Percentiles rank a stretch among this genome's conserved stretches.
phyloP scores from a whole-genome alignment of 2,888 invertebrate genomes.

The Boloria euphrosyne region DNA sequence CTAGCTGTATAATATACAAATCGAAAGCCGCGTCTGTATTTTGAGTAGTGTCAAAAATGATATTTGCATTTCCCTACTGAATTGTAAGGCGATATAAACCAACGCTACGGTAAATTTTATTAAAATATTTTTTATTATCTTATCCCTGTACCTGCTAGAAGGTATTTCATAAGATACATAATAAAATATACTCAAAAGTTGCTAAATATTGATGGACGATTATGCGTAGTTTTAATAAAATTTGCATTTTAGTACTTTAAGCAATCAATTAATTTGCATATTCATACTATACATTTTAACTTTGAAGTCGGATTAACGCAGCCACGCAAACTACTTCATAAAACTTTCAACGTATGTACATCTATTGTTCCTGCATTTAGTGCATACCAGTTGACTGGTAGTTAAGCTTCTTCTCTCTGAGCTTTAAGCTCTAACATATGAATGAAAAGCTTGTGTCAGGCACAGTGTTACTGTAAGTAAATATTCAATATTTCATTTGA shows the following conservation, averaged over 20 bases:
- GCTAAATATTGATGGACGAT: too few species aligned
- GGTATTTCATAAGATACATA: too few species aligned
- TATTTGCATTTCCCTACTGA: too few species aligned
- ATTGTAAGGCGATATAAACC: too few species aligned
- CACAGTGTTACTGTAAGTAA: background rate
- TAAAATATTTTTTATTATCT: too few species aligned
- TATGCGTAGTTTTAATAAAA: background rate
- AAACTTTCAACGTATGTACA: slow-evolving; percentile 15
- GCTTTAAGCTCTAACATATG: slow-evolving; percentile 8
- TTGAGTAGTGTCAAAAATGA: too few species aligned
- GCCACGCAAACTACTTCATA: slow-evolving; percentile 14
- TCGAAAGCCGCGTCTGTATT: too few species aligned
- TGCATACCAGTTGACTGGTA: slow-evolving; percentile 3
- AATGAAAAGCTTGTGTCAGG: slow-evolving; percentile 13
- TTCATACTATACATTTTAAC: background rate
- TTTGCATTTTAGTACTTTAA: background rate
- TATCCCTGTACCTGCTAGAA: too few species aligned
- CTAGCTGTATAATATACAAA: too few species aligned
- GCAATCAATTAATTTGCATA: slow-evolving; percentile 5
- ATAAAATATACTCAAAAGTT: too few species aligned
- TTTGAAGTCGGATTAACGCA: slow-evolving; percentile 16
- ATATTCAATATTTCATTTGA: background rate
- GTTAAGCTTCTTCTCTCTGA: slow-evolving; percentile 9
- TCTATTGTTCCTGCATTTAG: slow-evolving; percentile 23
- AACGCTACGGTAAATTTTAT: too few species aligned